These are phyloP conservation scores for Sinocyclocheilus maitianheensis DNA, from an alignment of 2,113 vertebrate genomes.

Conservation along the genomic window DNA sequence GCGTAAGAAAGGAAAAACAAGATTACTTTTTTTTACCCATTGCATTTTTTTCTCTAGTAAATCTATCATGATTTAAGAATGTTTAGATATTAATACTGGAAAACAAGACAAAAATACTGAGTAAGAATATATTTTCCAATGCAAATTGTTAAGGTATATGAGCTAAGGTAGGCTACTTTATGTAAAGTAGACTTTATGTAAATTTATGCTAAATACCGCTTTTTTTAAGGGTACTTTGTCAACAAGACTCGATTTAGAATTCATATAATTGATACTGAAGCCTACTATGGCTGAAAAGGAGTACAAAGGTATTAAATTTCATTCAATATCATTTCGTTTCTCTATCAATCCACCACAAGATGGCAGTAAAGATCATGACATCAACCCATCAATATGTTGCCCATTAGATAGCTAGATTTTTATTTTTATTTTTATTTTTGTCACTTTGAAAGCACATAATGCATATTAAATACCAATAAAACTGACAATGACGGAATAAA, in stretches of 20 bases:
- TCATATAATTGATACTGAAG: not conserved
- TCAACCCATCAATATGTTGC: not conserved
- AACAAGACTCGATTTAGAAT: not conserved
- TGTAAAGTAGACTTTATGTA: not conserved
- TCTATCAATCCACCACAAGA: constrained; percentile 8
- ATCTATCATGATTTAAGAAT: not conserved
- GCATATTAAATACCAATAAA: not conserved
- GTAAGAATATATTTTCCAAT: not conserved
- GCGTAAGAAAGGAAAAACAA: not conserved
- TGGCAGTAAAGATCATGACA: constrained; percentile 17
- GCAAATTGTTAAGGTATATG: not conserved
- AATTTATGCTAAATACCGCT: not conserved
- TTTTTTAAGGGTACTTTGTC: not conserved
- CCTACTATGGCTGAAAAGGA: not conserved
- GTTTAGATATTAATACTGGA: not conserved
- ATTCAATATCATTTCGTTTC: not conserved
- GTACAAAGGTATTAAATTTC: no score
- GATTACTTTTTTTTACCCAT: no score
- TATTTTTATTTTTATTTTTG: no score
- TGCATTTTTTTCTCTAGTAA: no score
- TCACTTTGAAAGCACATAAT: not conserved
- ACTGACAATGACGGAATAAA: not conserved
- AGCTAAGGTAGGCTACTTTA: not conserved
- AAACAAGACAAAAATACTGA: not conserved
- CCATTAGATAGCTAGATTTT: no score